Base-by-base conservation (phyloP, 2,113 vertebrate species). In the Cyanoramphus novaezelandiae region DNA sequence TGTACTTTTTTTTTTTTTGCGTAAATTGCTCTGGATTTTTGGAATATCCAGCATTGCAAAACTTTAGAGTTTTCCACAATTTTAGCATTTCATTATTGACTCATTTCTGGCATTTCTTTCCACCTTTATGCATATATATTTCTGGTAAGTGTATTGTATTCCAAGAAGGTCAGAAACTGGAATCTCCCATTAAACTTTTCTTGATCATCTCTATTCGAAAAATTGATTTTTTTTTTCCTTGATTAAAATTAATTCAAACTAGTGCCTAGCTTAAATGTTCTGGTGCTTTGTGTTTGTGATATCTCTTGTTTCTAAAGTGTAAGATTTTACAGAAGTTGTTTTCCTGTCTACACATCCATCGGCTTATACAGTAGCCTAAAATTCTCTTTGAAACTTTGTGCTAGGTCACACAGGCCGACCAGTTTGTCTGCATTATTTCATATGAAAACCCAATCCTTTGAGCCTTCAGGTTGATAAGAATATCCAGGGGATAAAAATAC, bases 11-110 rank as follows among this genome's bases (percentile, higher is more conserved):
- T 70, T 75, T n/a, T 86, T 33, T 57, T 24, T 15, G 8, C 90
- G 37, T 94, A 93, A 93, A 86, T 93, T 94, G 31, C 29, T 92
- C 53, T 93, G 85, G 60, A 86, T 70, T 94, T 95, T 96, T 69
- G 70, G 49, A 95, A 39, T 86, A 37, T 96, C 53, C 55, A 59
- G 83, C 29, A 69, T 95, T 97, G 93, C 96, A 72, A 71, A 96
- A 92, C 52, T 82, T 95, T 8, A 71, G 64, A 74, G 9, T 79
- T 91, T 90, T 92, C 44, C 2, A 6, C n/a, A 69, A 11, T 71
- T 89, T 85, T 62, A 53, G 25, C 0, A 1, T 60, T 65, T 57
- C 12, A 5, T 72, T 91, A 39, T 31, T 84, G 69, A 60, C 52
- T 93, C 0, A 13, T 72, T 91, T 82, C 69, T 96, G 83, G 62